Conservation (phyloP, 2,888 invertebrate species). For the Biston betularia region DNA sequence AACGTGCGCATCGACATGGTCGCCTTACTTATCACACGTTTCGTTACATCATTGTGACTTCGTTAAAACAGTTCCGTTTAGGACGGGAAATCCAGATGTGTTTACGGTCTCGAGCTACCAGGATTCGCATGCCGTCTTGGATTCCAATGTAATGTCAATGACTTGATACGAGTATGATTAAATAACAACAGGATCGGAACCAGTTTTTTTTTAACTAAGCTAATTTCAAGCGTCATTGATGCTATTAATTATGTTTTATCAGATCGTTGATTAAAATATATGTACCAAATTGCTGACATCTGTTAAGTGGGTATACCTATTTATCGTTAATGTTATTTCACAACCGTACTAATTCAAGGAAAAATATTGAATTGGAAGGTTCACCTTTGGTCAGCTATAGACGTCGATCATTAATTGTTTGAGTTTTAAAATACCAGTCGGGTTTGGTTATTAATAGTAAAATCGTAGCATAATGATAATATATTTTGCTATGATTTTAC, state of each 20-base stretch:
- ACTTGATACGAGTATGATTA: constrained; percentile 39
- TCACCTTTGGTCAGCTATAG: constrained; percentile 13
- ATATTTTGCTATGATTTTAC: constrained; percentile 15
- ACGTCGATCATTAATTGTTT: constrained; percentile 18
- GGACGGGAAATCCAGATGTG: constrained; percentile 63
- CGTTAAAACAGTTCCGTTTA: constrained; percentile 66
- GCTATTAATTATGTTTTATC: constrained; percentile 20
- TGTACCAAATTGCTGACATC: not conserved
- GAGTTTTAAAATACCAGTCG: constrained; percentile 8
- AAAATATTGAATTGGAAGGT: constrained; percentile 10
- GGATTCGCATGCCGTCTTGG: constrained; percentile 48
- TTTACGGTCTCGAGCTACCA: constrained; percentile 45
- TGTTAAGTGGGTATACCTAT: not conserved
- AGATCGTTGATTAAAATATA: not conserved
- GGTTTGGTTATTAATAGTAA: constrained; percentile 5
- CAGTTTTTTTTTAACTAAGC: constrained; percentile 22
- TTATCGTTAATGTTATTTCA: constrained; percentile 18
- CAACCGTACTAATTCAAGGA: constrained; percentile 24
- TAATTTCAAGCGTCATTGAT: constrained; percentile 19
- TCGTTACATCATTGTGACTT: constrained; percentile 60
- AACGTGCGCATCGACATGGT: constrained; percentile 19
- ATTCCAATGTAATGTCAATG: constrained; percentile 52
- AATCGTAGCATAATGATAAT: no score
- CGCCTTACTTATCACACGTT: constrained; percentile 41
- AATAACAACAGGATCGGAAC: constrained; percentile 31